Evolutionary conservation across 2,888 invertebrate genomes (phyloP), one percentile per base, ranked within the genome.

Genomic region (Lapara coniferarum): DNA sequence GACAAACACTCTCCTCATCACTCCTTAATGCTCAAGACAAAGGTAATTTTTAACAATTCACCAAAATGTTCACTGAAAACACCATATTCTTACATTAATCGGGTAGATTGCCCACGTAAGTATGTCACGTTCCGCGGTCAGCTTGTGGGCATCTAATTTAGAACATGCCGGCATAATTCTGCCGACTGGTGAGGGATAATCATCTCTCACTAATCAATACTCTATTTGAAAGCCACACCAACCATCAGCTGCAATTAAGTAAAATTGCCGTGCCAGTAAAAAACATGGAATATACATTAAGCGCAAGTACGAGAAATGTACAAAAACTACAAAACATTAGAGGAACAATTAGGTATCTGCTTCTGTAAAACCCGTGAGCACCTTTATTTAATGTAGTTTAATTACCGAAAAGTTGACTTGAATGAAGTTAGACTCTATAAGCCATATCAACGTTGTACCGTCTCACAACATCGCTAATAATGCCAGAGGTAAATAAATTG

Each of bases 21-120:
- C 93, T 97, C 67, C 95, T 97, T 88, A 97, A 95, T 70, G 97
- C 97, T 74, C 97, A 97, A 88, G 97, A 97, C 89, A 97, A 96
- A 95, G 97, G 97, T 97, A 81, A 67, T 68, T 57, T 67, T 51
- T 14, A 37, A 8, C 10, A 30, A 58, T 58, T n/a, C 37, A 59
- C 4, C 8, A 12, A 6, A 52, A 52, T 37, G 16, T 51, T 51
- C 10, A 51, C 1, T 46, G 10, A 46, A 10, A 56, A 19, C 37
- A 37, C 5, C 37, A 19, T 6, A 37, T 37, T 6, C 2, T 37
- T 19, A 46, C 8, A 19, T 14, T 67, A 19, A 5, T 55, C 10
- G 14, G 7, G 7, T 8, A 37, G 37, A 7, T 37, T 5, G 37
- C 37, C 8, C 8, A 37, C 37, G 37, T 37, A 37, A 37, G 37